Evolutionary conservation across 2,113 vertebrate genomes (phyloP).

Genomic region (Charina bottae): DNA sequence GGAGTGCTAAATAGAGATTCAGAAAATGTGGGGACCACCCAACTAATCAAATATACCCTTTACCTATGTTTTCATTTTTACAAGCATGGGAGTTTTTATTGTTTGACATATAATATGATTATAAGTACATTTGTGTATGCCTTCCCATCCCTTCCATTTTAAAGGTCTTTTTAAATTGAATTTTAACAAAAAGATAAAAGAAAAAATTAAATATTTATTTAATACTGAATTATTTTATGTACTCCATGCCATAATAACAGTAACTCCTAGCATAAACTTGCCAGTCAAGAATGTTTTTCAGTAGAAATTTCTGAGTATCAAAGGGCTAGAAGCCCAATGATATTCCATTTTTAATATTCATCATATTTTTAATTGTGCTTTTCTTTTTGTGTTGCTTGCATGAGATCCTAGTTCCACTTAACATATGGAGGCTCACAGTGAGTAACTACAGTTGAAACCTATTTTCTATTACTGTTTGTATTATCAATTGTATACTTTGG

Average conservation of each 20-base stretch:
- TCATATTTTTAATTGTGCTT: not conserved
- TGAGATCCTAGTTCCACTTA: not conserved
- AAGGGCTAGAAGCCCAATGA: not conserved
- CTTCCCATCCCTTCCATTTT: not conserved
- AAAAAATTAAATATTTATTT: not conserved
- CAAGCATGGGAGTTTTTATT: not conserved
- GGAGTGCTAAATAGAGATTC: too few relatives aligned
- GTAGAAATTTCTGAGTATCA: not conserved
- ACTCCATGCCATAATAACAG: not conserved
- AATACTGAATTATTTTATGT: not conserved
- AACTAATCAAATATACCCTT: not conserved
- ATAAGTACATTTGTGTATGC: not conserved
- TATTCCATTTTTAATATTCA: not conserved
- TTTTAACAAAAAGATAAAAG: not conserved
- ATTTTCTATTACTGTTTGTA: not conserved
- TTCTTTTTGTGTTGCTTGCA: not conserved
- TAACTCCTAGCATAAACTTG: not conserved
- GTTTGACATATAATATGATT: not conserved
- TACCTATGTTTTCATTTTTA: not conserved
- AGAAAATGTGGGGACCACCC: too few relatives aligned
- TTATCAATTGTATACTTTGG: not conserved
- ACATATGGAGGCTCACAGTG: not conserved
- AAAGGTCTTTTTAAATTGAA: not conserved
- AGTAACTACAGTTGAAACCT: not conserved
- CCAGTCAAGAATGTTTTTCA: not conserved